A percentile compares a stretch with the other conserved stretches of the same genome.
Evolutionary conservation across 2,113 vertebrate species (phyloP).

Genomic region (Pithys albifrons): DNA sequence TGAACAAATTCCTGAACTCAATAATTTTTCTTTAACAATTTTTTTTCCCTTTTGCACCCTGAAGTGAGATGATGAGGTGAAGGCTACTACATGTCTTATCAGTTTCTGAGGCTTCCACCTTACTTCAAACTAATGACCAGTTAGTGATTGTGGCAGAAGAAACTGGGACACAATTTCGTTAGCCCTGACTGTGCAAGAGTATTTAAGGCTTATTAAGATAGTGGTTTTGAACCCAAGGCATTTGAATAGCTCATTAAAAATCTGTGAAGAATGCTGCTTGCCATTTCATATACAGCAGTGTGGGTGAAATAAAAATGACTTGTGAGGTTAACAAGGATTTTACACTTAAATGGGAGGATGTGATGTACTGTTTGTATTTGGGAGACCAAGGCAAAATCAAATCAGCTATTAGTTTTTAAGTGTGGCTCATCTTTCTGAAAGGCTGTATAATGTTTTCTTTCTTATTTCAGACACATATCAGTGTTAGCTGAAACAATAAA

Average conservation of each 20-base stretch:
- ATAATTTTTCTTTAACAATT: rapidly evolving
- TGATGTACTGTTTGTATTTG: neutral
- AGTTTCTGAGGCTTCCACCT: neutral
- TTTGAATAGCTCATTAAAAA: constrained; percentile 61
- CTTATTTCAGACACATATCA: constrained; percentile 88
- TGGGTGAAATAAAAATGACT: neutral
- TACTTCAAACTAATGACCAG: neutral
- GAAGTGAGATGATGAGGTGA: neutral
- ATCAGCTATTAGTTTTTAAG: neutral
- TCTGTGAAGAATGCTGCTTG: constrained; percentile 67
- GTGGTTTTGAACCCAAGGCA: neutral
- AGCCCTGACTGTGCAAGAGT: neutral
- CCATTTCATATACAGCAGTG: constrained; percentile 15
- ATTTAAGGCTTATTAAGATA: neutral
- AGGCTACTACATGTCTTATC: neutral
- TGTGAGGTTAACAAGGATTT: neutral
- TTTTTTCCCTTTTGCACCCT: neutral
- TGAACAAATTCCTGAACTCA: neutral
- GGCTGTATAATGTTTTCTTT: constrained; percentile 54
- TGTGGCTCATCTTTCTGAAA: neutral
- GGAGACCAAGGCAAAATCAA: neutral
- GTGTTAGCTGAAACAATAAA: constrained; percentile 97
- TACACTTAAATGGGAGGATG: neutral
- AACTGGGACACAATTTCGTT: neutral
- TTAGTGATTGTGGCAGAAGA: neutral